These are phyloP conservation scores for Orbicella faveolata DNA, from an alignment of 64 coral and sea anemone genomes.

Conservation along the genomic window DNA sequence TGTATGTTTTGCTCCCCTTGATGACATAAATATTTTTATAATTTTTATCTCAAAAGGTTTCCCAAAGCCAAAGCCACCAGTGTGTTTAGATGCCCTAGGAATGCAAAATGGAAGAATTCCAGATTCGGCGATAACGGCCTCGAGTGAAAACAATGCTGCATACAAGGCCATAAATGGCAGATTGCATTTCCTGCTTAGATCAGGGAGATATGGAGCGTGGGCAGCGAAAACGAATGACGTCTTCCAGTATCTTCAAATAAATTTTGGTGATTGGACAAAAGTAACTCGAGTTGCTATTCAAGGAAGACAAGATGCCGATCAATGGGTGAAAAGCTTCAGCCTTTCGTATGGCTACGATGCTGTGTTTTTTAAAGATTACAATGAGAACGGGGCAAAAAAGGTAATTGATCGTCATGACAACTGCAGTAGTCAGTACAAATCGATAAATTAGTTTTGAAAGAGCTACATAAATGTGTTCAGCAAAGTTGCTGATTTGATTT, in stretches of 20 bases:
- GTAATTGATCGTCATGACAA: too few relatives aligned
- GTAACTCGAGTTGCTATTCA: slow-evolving; percentile 34
- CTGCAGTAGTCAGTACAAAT: too few relatives aligned
- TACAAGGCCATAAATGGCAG: slow-evolving; percentile 20
- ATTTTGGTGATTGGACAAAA: slow-evolving; percentile 42
- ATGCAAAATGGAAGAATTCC: slow-evolving; percentile 14
- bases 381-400: too few relatives aligned
- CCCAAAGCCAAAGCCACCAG: not conserved
- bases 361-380: not conserved
- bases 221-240: slow-evolving; percentile 7
- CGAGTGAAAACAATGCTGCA: not conserved
- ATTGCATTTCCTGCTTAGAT: not conserved
- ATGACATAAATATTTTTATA: too few relatives aligned
- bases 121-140: slow-evolving; percentile 41
- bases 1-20: too few relatives aligned
- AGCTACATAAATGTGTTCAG: too few relatives aligned
- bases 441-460: too few relatives aligned
- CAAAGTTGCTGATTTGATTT: too few relatives aligned
- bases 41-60: not conserved
- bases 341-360: slow-evolving; percentile 20
- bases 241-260: slow-evolving; percentile 49
- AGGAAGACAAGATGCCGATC: slow-evolving; percentile 21
- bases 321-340: not conserved
- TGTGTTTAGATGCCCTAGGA: slow-evolving; percentile 41
- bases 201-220: too few relatives aligned